These are phyloP conservation scores for Drosophila prolongata DNA, from an alignment of 2,888 invertebrate species.

Conservation along the genomic window DNA sequence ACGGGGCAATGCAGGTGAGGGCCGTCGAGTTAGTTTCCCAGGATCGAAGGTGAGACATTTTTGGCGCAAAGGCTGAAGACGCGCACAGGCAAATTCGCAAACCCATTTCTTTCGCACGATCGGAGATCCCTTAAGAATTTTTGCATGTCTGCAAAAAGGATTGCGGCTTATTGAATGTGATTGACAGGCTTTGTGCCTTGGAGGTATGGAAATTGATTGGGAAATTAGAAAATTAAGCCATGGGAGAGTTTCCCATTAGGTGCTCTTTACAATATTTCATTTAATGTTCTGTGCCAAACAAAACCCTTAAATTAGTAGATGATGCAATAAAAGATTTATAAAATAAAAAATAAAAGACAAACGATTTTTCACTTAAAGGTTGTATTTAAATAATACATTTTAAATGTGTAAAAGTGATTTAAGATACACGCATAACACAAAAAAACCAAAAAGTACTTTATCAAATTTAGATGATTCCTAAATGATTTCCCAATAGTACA, in stretches of 20 bases:
- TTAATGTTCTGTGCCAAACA: not conserved
- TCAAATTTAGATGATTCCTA: no score
- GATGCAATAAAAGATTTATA: no score
- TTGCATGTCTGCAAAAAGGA: slow-evolving; percentile 33
- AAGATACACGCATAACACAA: no score
- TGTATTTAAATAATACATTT: no score
- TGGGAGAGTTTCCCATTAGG: not conserved
- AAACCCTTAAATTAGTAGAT: not conserved
- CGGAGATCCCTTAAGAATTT: slow-evolving; percentile 24
- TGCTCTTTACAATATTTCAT: not conserved
- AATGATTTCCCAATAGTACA: no score
- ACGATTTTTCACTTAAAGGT: no score
- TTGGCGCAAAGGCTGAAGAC: slow-evolving; percentile 1
- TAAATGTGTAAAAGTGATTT: no score
- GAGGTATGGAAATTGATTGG: slow-evolving; percentile 16
- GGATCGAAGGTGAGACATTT: slow-evolving; percentile 20
- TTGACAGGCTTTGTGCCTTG: slow-evolving; percentile 16
- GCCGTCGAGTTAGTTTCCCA: slow-evolving; percentile 22
- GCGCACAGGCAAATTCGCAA: slow-evolving; percentile 7
- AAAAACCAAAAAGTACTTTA: no score
- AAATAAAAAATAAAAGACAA: no score
- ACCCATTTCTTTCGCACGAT: slow-evolving; percentile 36
- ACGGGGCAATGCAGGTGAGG: slow-evolving; percentile 47
- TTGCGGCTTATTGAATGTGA: slow-evolving; percentile 13
- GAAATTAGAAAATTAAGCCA: slow-evolving; percentile 26